Percentiles rank a stretch among this genome's conserved stretches.
phyloP scores from a whole-genome alignment of 2,113 vertebrate species.

The Lycaon pictus region DNA sequence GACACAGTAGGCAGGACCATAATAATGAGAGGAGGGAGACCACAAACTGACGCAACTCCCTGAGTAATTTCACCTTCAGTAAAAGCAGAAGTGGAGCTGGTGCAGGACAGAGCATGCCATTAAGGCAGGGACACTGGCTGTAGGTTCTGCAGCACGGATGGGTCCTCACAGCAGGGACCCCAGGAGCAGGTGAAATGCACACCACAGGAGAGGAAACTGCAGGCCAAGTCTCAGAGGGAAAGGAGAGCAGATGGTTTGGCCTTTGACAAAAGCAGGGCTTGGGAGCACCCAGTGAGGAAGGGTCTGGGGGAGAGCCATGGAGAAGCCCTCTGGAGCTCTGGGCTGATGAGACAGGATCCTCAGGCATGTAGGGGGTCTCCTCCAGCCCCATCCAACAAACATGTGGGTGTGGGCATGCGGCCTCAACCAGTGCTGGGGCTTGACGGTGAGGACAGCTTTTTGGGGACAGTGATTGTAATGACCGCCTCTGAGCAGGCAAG shows the following conservation, averaged over 20 bases:
- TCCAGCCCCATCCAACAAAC: background rate
- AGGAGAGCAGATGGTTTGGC: background rate
- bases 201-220: background rate
- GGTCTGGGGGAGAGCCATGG: too few relatives aligned
- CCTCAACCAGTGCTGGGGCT: background rate
- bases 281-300: too few relatives aligned
- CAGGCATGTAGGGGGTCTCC: too few relatives aligned
- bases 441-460: background rate
- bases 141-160: background rate
- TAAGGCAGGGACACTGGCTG: background rate
- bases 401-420: accelerated
- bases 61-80: background rate
- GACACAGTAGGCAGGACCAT: background rate
- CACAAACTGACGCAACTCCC: background rate
- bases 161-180: background rate
- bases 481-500: background rate
- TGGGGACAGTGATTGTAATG: background rate
- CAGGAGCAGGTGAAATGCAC: background rate
- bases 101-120: background rate
- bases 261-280: background rate
- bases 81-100: background rate
- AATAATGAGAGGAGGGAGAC: background rate
- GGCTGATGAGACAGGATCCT: background rate
- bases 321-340: background rate
- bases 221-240: background rate